phyloP scores from a whole-genome alignment of 1,140 invertebrate species.

The Platyscapa corneri region DNA sequence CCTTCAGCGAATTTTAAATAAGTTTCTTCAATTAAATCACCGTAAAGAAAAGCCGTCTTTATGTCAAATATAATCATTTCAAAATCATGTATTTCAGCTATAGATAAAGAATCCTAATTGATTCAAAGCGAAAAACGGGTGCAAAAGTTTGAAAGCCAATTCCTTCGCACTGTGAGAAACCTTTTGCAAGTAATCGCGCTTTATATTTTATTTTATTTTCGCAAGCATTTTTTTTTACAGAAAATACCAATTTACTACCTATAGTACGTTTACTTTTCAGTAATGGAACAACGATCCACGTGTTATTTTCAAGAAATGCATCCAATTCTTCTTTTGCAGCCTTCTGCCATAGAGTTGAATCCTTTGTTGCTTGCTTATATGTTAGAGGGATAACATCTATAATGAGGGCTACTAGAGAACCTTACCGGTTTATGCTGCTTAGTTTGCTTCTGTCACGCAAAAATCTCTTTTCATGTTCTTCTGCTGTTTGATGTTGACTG shows the following conservation, averaged over 20 bases:
- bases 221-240: conserved; percentile 34
- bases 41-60: conserved; percentile 58
- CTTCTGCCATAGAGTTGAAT: neutral
- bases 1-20: conserved; percentile 62
- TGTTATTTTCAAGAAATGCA: neutral
- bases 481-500: neutral
- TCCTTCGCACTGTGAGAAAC: conserved; percentile 56
- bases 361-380: conserved; percentile 42
- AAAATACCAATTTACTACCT: neutral
- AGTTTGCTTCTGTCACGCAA: neutral
- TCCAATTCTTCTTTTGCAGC: neutral
- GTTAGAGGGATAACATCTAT: neutral
- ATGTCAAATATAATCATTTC: conserved; percentile 57
- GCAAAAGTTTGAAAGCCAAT: conserved; percentile 60
- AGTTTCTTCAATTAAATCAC: conserved; percentile 56
- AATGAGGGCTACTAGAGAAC: neutral
- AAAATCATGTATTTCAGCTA: conserved; percentile 36
- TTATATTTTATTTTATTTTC: conserved; percentile 40
- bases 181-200: conserved; percentile 54
- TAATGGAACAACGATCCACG: neutral
- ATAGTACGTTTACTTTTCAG: neutral
- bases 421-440: neutral
- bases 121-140: conserved; percentile 57
- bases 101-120: conserved; percentile 58
- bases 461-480: neutral